Conservation (phyloP, 1,140 invertebrate species). For the Hirudo medicinalis region DNA sequence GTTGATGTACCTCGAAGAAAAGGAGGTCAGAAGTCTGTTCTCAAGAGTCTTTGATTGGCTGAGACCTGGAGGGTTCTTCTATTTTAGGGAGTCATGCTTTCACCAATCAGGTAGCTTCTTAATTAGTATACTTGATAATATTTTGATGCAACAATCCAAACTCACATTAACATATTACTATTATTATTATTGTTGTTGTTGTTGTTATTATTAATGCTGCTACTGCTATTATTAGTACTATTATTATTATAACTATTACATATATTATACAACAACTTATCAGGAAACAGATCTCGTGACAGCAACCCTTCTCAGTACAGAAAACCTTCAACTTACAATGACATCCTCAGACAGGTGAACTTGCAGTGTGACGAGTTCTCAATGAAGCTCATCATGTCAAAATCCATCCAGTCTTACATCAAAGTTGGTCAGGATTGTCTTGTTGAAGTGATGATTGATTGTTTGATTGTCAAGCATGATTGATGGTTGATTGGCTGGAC, state of each 20-base stretch:
- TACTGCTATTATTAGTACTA: neutral
- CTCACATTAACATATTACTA: no score
- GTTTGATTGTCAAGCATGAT: no score
- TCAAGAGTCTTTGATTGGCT: conserved; percentile 45
- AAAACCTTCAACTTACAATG: conserved; percentile 42
- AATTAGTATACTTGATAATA: neutral
- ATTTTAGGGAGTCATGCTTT: conserved; percentile 43
- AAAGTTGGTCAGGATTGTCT: conserved; percentile 33
- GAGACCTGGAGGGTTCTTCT: conserved; percentile 44
- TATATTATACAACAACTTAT: conserved; percentile 8
- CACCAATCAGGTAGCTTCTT: conserved; percentile 44
- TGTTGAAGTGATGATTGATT: no score
- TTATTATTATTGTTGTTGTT: no score
- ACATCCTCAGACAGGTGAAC: conserved; percentile 5
- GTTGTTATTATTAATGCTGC: neutral
- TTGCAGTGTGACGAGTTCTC: conserved; percentile 23
- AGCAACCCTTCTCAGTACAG: conserved; percentile 48
- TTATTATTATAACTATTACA: no score
- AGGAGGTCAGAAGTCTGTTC: conserved; percentile 44
- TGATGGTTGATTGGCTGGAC: no score
- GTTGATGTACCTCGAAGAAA: conserved; percentile 49
- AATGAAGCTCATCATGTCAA: conserved; percentile 40
- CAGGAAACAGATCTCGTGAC: conserved; percentile 34
- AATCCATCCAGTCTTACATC: conserved; percentile 46
- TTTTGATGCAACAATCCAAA: neutral